Base-by-base conservation (phyloP, 1,140 invertebrate species). In the Drosophila simulans region DNA sequence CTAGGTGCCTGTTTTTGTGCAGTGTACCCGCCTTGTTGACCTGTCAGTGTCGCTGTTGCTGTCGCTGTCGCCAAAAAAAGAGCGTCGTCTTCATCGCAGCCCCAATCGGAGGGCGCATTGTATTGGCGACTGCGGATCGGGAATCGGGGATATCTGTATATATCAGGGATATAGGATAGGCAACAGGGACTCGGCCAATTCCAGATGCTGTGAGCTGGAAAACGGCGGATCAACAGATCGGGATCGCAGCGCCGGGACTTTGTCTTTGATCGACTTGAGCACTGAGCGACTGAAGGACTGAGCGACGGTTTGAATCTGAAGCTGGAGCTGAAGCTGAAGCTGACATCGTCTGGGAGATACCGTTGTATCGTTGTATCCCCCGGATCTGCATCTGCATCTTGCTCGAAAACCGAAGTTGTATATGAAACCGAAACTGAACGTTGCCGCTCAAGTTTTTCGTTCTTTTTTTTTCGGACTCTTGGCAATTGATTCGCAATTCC, bases 401-500 rank as follows among this genome's bases (percentile, higher is more conserved):
- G 42, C 15, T 45, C 3, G 12, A 45, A 43, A 22, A 17, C 42
- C 20, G 20, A 20, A 37, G 13, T 12, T 64, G 62, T 35, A 46
- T 49, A 35, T 68, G 57, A 62, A 63, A 63, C 57, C 39, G 40
- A 45, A 27, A 31, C 25, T 37, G n/a, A 35, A 35, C 11, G 43
- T 39, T 40, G 7, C 5, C 37, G 39, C 13, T 42, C n/a, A 15
- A 15, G 31, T 10, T 31, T 8, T 31, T 31, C n/a, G n/a, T 15
- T 42, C 15, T 7, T 5, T n/a, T 7, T 7, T 2, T 66, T 68
- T 72, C 45, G 48, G 54, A 35, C 34, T 25, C 3, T 25, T 55
- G 68, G 80, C 83, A 88, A 88, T 88, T 88, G 84, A 88, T 88
- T 88, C 84, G 79, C 83, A 89, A 83, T 88, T 78, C 84, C 84